Conservation (phyloP, 2,797 vertebrate genomes). For the Epinephelus malabaricus region DNA sequence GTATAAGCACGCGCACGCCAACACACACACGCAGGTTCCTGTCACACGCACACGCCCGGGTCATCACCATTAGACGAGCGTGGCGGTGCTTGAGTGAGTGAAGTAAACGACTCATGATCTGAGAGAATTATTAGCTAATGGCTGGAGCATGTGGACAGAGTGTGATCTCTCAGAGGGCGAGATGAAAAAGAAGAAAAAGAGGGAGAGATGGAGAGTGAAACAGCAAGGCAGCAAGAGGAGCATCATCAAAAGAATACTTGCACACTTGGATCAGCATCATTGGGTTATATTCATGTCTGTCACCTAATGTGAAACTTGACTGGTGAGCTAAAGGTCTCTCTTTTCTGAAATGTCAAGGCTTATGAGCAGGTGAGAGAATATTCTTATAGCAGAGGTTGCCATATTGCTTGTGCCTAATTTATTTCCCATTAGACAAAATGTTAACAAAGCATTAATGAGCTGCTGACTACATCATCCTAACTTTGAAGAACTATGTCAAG, state of each 20-base stretch:
- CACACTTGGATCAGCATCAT: constrained; percentile 66
- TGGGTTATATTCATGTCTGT: constrained; percentile 61
- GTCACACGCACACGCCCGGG: constrained; percentile 45
- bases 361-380: constrained; percentile 68
- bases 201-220: constrained; percentile 36
- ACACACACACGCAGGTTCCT: constrained; percentile 33
- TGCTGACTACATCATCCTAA: constrained; percentile 71
- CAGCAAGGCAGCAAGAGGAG: constrained; percentile 32
- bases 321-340: constrained; percentile 68
- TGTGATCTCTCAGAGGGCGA: constrained; percentile 62
- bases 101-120: constrained; percentile 77
- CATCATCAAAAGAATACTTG: constrained; percentile 55
- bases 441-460: constrained; percentile 80
- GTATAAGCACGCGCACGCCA: constrained; percentile 1
- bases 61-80: constrained; percentile 73
- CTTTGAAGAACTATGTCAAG: constrained; percentile 74
- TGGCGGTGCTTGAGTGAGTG: constrained; percentile 65
- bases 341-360: constrained; percentile 75
- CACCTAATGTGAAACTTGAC: constrained; percentile 67
- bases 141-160: constrained; percentile 69
- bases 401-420: constrained; percentile 74
- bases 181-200: constrained; percentile 22
- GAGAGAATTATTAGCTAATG: constrained; percentile 82
- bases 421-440: constrained; percentile 78
- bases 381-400: constrained; percentile 53